These are phyloP conservation scores for Paraescarpia echinospica DNA, from an alignment of 1,140 invertebrate genomes.

Conservation along the genomic window DNA sequence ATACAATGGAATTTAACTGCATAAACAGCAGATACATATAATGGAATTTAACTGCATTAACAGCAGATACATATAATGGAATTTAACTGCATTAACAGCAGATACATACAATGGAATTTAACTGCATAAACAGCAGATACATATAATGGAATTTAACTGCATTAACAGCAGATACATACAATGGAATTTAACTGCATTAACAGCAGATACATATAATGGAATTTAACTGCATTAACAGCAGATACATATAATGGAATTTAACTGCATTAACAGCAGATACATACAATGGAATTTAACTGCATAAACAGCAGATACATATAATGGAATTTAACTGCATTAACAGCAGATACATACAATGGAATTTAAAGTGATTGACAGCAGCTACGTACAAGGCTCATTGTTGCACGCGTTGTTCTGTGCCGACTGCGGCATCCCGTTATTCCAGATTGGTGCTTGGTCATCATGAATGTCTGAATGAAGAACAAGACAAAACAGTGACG, in stretches of 20 bases:
- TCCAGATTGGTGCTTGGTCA: background rate
- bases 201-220: background rate
- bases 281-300: too few relatives aligned
- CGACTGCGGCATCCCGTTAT: background rate
- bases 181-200: too few relatives aligned
- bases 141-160: too few relatives aligned
- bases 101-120: background rate
- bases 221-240: background rate
- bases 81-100: too few relatives aligned
- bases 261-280: too few relatives aligned
- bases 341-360: background rate
- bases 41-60: too few relatives aligned
- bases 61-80: too few relatives aligned
- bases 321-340: background rate
- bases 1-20: background rate
- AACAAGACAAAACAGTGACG: background rate
- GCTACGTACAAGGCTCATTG: background rate
- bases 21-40: background rate
- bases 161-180: too few relatives aligned
- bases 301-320: background rate
- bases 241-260: too few relatives aligned
- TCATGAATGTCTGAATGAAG: background rate
- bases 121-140: background rate
- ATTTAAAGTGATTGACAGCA: background rate
- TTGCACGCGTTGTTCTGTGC: background rate